Percentiles rank a stretch among this genome's conserved stretches.
phyloP scores from a whole-genome alignment of 2,113 vertebrate genomes.

The Xiphophorus couchianus region DNA sequence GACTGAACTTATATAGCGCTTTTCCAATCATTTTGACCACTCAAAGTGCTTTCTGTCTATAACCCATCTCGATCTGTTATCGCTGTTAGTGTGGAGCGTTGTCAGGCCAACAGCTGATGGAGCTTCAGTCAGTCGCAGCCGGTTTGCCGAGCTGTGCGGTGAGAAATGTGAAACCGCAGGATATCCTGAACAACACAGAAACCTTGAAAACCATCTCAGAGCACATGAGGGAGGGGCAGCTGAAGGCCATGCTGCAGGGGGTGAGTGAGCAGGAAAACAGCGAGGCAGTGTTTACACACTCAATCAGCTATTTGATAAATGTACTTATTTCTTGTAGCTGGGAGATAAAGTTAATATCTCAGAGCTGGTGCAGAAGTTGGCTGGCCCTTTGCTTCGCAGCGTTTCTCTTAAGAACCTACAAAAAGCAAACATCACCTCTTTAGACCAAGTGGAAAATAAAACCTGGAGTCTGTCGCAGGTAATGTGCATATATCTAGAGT shows the following conservation, averaged over 20 bases:
- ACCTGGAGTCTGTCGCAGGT: slow-evolving; percentile 72
- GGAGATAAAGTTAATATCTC: slow-evolving; percentile 21
- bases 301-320: background rate
- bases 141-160: slow-evolving; percentile 60
- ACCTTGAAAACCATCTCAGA: slow-evolving; percentile 53
- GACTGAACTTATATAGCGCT: too few relatives aligned
- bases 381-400: slow-evolving; percentile 40
- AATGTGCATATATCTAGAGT: background rate
- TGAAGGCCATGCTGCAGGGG: slow-evolving; percentile 62
- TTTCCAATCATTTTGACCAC: too few relatives aligned
- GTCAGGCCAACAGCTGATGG: slow-evolving; percentile 42
- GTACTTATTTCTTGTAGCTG: slow-evolving; percentile 48
- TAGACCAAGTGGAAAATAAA: slow-evolving; percentile 57
- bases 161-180: slow-evolving; percentile 31
- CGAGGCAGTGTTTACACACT: background rate
- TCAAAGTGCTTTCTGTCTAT: background rate
- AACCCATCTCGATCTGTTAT: background rate
- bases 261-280: slow-evolving; percentile 52
- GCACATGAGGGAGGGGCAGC: slow-evolving; percentile 64
- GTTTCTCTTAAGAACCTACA: slow-evolving; percentile 61
- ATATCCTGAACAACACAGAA: slow-evolving; percentile 47
- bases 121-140: slow-evolving; percentile 44
- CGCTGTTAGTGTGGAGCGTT: slow-evolving; percentile 32
- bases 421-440: slow-evolving; percentile 54
- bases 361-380: slow-evolving; percentile 56